These are phyloP conservation scores for Stomatorhinus walkeri DNA, from an alignment of 2,797 vertebrate genomes.

Conservation along the genomic window DNA sequence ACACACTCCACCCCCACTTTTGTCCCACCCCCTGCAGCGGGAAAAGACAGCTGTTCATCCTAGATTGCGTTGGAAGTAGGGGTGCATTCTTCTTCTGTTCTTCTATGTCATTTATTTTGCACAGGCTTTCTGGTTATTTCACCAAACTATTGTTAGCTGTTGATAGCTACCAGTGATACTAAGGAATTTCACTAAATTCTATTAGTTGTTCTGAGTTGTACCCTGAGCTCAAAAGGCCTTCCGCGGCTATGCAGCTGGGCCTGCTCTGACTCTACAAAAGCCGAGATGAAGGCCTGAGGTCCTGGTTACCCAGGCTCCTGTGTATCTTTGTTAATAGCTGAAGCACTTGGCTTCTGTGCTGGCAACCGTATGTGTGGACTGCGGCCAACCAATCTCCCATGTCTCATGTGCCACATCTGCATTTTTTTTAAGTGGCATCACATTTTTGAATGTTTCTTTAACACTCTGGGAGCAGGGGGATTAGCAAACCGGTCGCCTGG, in stretches of 20 bases:
- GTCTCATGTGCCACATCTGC: constrained; percentile 71
- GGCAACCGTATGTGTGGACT: neutral
- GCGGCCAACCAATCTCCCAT: constrained; percentile 33
- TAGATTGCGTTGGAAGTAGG: neutral
- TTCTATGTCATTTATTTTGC: neutral
- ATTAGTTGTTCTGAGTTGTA: neutral
- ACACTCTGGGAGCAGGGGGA: constrained; percentile 58
- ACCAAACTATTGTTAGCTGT: neutral
- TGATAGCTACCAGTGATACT: neutral
- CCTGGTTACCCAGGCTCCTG: neutral
- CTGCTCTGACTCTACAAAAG: neutral
- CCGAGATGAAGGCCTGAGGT: neutral
- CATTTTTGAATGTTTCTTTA: constrained; percentile 74
- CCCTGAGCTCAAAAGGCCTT: neutral
- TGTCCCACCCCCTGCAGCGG: neutral
- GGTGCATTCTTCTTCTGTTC: neutral
- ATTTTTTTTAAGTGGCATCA: constrained; percentile 65
- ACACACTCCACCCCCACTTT: neutral
- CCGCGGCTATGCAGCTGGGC: neutral
- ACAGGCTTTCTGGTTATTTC: neutral
- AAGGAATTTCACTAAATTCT: neutral
- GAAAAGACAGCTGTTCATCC: neutral
- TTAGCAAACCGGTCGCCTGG: constrained; percentile 8
- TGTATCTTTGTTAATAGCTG: neutral
- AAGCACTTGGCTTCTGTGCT: neutral